phyloP scores from a whole-genome alignment of 2,888 invertebrate genomes.

The Meiosimyza platycephala region DNA sequence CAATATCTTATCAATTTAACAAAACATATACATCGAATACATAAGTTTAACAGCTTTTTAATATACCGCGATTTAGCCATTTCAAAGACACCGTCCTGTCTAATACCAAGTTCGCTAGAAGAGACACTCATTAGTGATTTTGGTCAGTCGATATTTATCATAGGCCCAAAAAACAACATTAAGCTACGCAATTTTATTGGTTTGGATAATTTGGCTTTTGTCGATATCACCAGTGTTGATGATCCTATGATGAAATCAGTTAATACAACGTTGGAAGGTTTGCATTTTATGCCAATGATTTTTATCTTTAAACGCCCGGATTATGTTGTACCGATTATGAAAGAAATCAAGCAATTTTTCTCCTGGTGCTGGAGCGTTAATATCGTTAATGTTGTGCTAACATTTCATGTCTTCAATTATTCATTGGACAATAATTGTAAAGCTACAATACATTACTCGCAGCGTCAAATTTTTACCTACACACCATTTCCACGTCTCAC shows the following conservation, averaged over 20 bases:
- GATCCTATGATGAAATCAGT: too few relatives aligned
- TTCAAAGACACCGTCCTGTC: neutral
- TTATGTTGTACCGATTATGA: neutral
- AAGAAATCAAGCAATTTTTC: conserved; percentile 26
- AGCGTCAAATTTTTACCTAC: too few relatives aligned
- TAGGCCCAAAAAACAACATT: too few relatives aligned
- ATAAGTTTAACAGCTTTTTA: conserved; percentile 31
- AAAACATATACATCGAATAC: neutral
- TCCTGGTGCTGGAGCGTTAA: conserved; percentile 31
- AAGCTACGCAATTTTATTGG: too few relatives aligned
- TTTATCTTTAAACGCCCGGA: conserved; percentile 24
- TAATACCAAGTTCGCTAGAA: conserved; percentile 18
- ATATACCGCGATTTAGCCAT: conserved; percentile 21
- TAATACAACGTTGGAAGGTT: too few relatives aligned
- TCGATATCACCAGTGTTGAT: too few relatives aligned
- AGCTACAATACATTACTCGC: conserved; percentile 19
- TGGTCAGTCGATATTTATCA: conserved; percentile 7
- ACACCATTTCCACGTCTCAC: too few relatives aligned
- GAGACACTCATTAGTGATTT: conserved; percentile 30
- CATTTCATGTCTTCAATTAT: conserved; percentile 7
- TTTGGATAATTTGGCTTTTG: too few relatives aligned
- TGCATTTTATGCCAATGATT: conserved; percentile 26
- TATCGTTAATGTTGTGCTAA: conserved; percentile 32
- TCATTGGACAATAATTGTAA: neutral
- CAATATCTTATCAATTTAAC: conserved; percentile 34